Evolutionary conservation across 2,113 vertebrate genomes (phyloP).

Genomic region (Chaetodon trifascialis): DNA sequence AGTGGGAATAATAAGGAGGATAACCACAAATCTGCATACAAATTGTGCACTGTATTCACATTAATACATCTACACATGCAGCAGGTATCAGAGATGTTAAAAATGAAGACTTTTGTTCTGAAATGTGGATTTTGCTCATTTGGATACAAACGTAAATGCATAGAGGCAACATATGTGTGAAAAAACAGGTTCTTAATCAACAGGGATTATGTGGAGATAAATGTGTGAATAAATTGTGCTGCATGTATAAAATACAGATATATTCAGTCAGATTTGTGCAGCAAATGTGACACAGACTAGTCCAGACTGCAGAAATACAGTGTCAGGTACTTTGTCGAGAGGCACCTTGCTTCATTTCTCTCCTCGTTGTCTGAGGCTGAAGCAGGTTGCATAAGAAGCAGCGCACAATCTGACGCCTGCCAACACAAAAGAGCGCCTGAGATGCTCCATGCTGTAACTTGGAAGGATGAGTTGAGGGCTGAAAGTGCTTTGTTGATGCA

Average conservation of each 20-base stretch:
- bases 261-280: not conserved
- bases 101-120: not conserved
- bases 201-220: not conserved
- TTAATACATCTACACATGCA: not conserved
- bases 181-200: not conserved
- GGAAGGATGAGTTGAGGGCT: conserved; percentile 35
- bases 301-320: not conserved
- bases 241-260: not conserved
- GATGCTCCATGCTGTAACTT: conserved; percentile 36
- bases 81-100: not conserved
- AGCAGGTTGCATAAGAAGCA: conserved; percentile 3
- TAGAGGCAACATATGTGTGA: not conserved
- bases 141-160: not conserved
- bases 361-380: conserved; percentile 21
- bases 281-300: not conserved
- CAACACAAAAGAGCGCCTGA: conserved; percentile 31
- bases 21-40: not conserved
- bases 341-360: conserved; percentile 13
- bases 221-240: not conserved
- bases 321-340: not conserved
- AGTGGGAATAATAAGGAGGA: not conserved
- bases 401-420: conserved; percentile 29
- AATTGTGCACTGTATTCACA: not conserved
- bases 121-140: not conserved
- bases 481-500: conserved; percentile 33